Conservation (phyloP, 1,140 invertebrate species). For the Maconellicoccus hirsutus region DNA sequence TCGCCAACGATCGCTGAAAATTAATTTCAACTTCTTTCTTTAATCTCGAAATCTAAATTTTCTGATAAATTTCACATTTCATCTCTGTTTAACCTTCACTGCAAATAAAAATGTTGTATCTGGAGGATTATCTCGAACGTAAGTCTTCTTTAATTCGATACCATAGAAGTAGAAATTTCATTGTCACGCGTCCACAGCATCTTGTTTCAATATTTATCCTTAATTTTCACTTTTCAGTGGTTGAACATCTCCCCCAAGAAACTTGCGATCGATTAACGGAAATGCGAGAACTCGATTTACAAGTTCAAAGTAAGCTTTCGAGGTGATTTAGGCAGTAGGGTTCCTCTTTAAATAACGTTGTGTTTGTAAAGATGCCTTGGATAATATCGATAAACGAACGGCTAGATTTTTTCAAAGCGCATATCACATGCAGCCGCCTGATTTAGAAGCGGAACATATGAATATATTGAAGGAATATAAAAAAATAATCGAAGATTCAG, state of each 20-base stretch:
- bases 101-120: constrained; percentile 64
- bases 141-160: constrained; percentile 42
- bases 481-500: constrained; percentile 85
- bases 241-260: constrained; percentile 95
- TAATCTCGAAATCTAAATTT: too few species aligned
- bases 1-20: too few species aligned
- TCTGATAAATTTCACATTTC: too few species aligned
- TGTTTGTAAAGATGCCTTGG: constrained; percentile 71
- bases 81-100: too few species aligned
- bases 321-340: too few species aligned
- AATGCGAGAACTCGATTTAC: constrained; percentile 94
- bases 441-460: constrained; percentile 73
- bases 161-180: too few species aligned
- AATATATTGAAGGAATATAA: constrained; percentile 80
- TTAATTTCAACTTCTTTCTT: too few species aligned
- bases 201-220: constrained; percentile 28
- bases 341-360: not conserved
- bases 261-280: constrained; percentile 90
- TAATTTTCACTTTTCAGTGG: constrained; percentile 57
- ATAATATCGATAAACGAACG: constrained; percentile 81
- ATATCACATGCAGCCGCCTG: constrained; percentile 63
- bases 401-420: constrained; percentile 78
- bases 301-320: constrained; percentile 56
- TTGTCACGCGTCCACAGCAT: too few species aligned
- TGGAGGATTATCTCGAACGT: constrained; percentile 95